Conservation (phyloP, 2,888 invertebrate genomes). For the Athalia rosae region DNA sequence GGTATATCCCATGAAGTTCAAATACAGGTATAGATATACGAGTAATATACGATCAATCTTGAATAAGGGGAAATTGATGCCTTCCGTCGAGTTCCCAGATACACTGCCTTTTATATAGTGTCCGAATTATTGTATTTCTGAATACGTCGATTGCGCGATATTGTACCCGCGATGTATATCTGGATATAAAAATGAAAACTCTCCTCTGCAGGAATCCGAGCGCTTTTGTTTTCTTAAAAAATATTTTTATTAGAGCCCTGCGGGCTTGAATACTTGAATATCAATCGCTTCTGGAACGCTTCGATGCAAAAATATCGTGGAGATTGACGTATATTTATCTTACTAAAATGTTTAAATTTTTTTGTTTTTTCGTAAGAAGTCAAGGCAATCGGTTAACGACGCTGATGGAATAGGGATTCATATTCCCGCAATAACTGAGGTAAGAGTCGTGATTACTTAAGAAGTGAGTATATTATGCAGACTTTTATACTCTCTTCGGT, state of each 20-base stretch:
- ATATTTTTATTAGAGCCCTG: conserved; percentile 68
- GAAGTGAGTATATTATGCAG: no score
- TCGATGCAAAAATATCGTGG: conserved; percentile 46
- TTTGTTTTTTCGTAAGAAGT: conserved; percentile 18
- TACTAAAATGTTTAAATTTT: conserved; percentile 45
- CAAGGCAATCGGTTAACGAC: conserved; percentile 28
- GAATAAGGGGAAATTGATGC: not conserved
- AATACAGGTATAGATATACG: no score
- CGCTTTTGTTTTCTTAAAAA: conserved; percentile 67
- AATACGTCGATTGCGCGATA: conserved; percentile 3
- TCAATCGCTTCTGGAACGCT: conserved; percentile 55
- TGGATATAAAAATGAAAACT: conserved; percentile 28
- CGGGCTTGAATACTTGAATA: conserved; percentile 70
- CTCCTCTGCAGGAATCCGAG: conserved; percentile 43
- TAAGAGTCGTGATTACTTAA: no score
- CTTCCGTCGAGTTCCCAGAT: not conserved
- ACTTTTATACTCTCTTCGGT: no score
- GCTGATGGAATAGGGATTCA: conserved; percentile 17
- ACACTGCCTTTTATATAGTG: conserved; percentile 16
- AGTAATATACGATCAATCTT: not conserved
- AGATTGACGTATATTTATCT: conserved; percentile 47
- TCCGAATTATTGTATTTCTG: conserved; percentile 37
- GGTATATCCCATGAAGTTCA: no score
- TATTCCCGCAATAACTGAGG: not conserved
- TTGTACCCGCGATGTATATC: not conserved